phyloP scores from a whole-genome alignment of 2,888 invertebrate genomes.

The Margaritifera margaritifera region DNA sequence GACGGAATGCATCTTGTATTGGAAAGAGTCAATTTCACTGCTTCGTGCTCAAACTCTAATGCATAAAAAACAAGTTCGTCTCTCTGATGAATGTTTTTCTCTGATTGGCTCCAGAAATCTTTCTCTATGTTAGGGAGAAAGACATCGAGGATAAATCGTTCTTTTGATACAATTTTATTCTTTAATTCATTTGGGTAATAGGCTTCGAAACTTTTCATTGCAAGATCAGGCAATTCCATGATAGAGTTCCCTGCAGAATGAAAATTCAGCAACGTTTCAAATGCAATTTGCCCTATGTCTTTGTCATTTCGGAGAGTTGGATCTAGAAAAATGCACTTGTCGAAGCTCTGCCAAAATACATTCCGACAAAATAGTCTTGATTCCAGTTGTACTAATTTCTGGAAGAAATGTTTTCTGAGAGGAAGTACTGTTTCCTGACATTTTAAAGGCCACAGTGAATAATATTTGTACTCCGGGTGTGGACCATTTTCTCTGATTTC shows the following conservation, averaged over 20 bases:
- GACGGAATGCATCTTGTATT: too few relatives aligned
- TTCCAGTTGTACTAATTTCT: not conserved
- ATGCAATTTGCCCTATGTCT: constrained; percentile 9
- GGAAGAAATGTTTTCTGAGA: too few relatives aligned
- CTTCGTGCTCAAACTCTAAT: too few relatives aligned
- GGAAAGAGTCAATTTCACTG: too few relatives aligned
- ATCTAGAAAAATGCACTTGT: too few relatives aligned
- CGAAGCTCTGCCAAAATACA: too few relatives aligned
- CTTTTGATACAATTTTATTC: constrained; percentile 5
- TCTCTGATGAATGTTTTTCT: not conserved
- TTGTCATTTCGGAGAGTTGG: constrained; percentile 4
- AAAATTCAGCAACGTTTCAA: constrained; percentile 7
- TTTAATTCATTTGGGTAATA: not conserved
- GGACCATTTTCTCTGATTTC: too few relatives aligned
- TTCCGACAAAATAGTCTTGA: too few relatives aligned
- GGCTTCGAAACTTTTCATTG: constrained; percentile 6
- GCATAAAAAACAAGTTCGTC: too few relatives aligned
- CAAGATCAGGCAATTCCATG: too few relatives aligned
- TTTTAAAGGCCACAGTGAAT: constrained; percentile 17
- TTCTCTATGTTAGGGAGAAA: constrained; percentile 15
- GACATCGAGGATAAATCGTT: constrained; percentile 9
- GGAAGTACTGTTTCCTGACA: not conserved
- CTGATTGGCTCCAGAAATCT: constrained; percentile 3
- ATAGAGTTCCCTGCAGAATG: not conserved
- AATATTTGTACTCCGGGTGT: constrained; percentile 9